Evolutionary conservation across 2,797 vertebrate species (phyloP), one percentile per base, ranked within the genome.

Genomic region (Hephaestus fuliginosus): DNA sequence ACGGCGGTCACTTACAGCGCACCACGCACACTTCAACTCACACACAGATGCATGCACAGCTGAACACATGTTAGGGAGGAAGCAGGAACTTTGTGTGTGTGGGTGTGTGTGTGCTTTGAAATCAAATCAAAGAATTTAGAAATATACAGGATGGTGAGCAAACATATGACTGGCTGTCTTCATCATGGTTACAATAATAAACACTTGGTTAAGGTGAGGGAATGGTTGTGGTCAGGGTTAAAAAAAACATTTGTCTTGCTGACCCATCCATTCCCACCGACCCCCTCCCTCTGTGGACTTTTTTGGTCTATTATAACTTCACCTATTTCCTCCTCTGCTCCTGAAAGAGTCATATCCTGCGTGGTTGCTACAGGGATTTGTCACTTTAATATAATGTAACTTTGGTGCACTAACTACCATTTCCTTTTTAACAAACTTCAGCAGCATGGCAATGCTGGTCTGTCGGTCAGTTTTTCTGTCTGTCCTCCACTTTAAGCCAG

Each of bases 101-200:
- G 30, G 46, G 70, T 22, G 25, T 25, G 18, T 58, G 18, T 41
- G 22, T 46, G 18, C 49, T 72, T 46, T 71, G 10, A 70, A 56
- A 58, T 46, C 30, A 69, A 57, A 69, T 56, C 7, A 57, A 70
- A 55, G 4, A 48, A 36, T 63, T 39, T 8, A 20, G 14, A 22
- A 73, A 73, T 28, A 25, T 43, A 43, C 51, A 51, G 33, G 28
- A 53, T 65, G 4, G 36, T 58, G 46, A 53, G 33, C 52, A 65
- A 57, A 30, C 22, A 58, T 56, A 62, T 74, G 3, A 22, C 30
- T 33, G 30, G 30, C 30, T 33, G 30, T 39, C 36, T 39, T 39
- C 36, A 39, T 39, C 36, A 39, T 39, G 36, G 36, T 39, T 22
- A 48, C 46, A 48, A 18, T 48, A 17, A 48, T 48, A 48, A 48